Base-by-base conservation (phyloP, 2,888 invertebrate species). In the Chrysina gloriosa region DNA sequence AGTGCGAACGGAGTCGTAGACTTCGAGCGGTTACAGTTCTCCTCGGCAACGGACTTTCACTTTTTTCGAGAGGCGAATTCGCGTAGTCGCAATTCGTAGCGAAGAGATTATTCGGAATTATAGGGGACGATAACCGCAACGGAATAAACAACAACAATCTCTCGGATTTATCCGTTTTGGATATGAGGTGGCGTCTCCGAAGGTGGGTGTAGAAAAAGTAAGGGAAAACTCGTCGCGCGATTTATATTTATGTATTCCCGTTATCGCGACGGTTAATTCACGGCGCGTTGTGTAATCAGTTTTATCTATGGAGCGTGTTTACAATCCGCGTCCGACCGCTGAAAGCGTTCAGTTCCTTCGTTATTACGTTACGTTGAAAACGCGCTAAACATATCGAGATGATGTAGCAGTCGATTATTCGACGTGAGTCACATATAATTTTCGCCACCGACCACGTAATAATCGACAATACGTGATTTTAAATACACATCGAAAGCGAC, bases 221-320 rank as follows among this genome's bases (percentile, higher is more conserved):
- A n/a, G n/a, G n/a, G n/a, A n/a, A n/a, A n/a, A n/a, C n/a, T n/a
- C n/a, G n/a, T n/a, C n/a, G n/a, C n/a, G 36, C 2, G n/a, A 14
- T 36, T 36, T 36, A 14, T 47, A 25, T 27, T n/a, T n/a, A n/a
- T n/a, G n/a, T 47, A 47, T 48, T 47, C n/a, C 21, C 25, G 25
- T 48, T 48, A 48, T 48, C 48, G 21, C n/a, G 21, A 25, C 48
- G 23, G 54, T 54, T 54, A 34, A 54, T 54, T 19, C 34, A 54
- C 54, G 34, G 21, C 29, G 9, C 25, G 54, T 54, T 54, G 54
- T 54, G 54, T 54, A 54, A 54, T 54, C 54, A 34, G 34, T 9
- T 54, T 54, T 54, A 54, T 54, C 54, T 54, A 9, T 54, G 31
- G 21, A 19, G 25, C 23, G 23, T 47, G 47, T 47, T 47, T 47